phyloP scores from a whole-genome alignment of 1,140 invertebrate species.

The Drosophila tani region DNA sequence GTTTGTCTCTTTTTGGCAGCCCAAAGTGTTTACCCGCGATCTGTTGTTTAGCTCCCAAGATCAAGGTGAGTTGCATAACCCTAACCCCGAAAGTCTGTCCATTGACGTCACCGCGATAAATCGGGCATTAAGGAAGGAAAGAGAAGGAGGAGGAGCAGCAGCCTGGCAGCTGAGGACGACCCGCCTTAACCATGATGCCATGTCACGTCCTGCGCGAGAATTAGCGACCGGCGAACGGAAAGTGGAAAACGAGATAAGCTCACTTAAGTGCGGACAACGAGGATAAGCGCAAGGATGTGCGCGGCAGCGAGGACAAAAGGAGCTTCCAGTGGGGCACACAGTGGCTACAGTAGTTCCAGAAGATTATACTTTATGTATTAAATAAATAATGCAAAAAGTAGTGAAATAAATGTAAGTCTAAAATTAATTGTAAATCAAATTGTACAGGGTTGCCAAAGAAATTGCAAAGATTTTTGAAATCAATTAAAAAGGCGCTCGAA shows the following conservation, averaged over 20 bases:
- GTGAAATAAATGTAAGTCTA: background rate
- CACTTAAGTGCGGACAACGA: conserved; percentile 25
- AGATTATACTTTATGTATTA: background rate
- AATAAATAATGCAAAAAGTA: background rate
- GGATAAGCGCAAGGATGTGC: conserved; percentile 10
- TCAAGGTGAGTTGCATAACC: conserved; percentile 35
- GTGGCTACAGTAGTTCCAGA: background rate
- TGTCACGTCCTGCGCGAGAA: conserved; percentile 22
- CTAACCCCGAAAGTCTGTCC: background rate
- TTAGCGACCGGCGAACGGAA: conserved; percentile 33
- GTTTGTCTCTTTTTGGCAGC: conserved; percentile 29
- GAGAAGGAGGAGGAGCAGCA: background rate
- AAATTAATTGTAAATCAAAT: background rate
- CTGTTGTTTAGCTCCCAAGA: conserved; percentile 33
- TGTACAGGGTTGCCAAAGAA: too few relatives aligned
- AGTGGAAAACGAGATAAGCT: conserved; percentile 34
- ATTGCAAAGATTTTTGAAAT: too few relatives aligned
- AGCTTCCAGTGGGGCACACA: background rate
- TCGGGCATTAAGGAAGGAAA: background rate
- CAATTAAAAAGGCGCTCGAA: too few relatives aligned
- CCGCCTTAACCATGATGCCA: conserved; percentile 10
- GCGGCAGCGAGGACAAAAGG: background rate
- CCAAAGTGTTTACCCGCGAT: conserved; percentile 28
- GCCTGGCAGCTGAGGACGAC: too few relatives aligned
- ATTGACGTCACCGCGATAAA: conserved; percentile 19